Evolutionary conservation across 2,797 vertebrate species (phyloP), one percentile per base, ranked within the genome.

Genomic region (Liparis tanakae): DNA sequence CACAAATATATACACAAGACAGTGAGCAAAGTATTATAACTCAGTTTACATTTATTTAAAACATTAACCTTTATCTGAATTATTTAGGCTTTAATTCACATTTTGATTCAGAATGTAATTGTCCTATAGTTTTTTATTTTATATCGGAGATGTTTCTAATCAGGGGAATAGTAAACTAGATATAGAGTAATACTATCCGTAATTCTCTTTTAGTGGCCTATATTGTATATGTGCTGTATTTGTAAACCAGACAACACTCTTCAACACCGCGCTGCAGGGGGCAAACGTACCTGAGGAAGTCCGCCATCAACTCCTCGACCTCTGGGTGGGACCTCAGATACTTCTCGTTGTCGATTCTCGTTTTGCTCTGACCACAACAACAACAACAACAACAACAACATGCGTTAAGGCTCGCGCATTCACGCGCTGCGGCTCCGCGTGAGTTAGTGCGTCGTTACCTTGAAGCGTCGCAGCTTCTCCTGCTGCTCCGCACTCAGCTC

Each of bases 271-370:
- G 25, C 25, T 30, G 25, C 25, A 30, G 25, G 25, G n/a, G 25
- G 25, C 25, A 8, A 7, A 37, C 37, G 37, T 37, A 37, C 95
- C 94, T 93, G 9, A 95, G 51, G 59, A 95, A 95, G 80, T 88
- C 86, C 25, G 88, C 88, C 10, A 95, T 78, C 61, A 95, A 17
- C 1, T 84, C 33, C 10, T 94, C 92, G 20, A 95, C 83, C 34
- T 95, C 95, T 5, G 93, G 94, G 39, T 95, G 95, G 0, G 89
- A 80, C 61, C 83, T 89, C 75, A 95, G 48, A 82, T 95, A 95
- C 41, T 43, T 88, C 79, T 95, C 93, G 69, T 95, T 95, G 54
- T 90, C 87, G 41, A 93, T 91, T 87, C 91, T 92, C 1, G 91
- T 94, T 67, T 92, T 87, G 50, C 94, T 87, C 95, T 95, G 74